Base-by-base conservation (phyloP, 2,113 vertebrate species). In the Rhinolophus ferrumequinum region DNA sequence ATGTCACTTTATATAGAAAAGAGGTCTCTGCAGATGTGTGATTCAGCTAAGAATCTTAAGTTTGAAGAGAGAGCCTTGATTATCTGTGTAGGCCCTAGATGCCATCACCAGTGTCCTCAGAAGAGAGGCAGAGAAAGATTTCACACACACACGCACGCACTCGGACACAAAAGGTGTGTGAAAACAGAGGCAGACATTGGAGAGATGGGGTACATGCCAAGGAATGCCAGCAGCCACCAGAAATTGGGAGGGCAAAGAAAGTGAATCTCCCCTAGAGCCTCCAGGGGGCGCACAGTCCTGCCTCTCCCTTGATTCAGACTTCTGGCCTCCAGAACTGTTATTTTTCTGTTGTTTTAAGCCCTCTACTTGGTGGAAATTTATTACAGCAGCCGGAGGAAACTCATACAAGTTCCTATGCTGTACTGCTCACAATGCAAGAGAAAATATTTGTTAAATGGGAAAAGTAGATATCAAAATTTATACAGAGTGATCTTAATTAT, bases 401-500 rank as follows among this genome's bases (percentile, higher is more conserved):
- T 52, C 89, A 88, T 2, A 38, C 21, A 75, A 88, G 62, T n/a
- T 66, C 70, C 58, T 24, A 13, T 6, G n/a, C 35, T 58, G 33
- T 41, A 56, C 33, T 72, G 60, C 26, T 91, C 50, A 80, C 88
- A 52, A 56, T 1, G 22, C 30, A 88, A 81, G 44, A 95, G 64
- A 84, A 93, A 87, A 81, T 50, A 84, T 54, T 54, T 54, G 9
- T 28, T 69, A 92, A 83, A 66, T 41, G 33, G 14, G 66, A 64
- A 92, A 77, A 77, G n/a, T 7, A 72, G 52, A 97, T 94, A 88
- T 82, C 50, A 77, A 90, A 93, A 94, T 90, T 69, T 88, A 93
- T 52, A 86, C 67, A 91, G 50, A 96, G 62, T 75, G 50, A 93
- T 86, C 93, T 91, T 96, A 96, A 98, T 93, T 93, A 97, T 82